Evolutionary conservation across 1,140 invertebrate genomes (phyloP).

Genomic region (Habropoda laboriosa): DNA sequence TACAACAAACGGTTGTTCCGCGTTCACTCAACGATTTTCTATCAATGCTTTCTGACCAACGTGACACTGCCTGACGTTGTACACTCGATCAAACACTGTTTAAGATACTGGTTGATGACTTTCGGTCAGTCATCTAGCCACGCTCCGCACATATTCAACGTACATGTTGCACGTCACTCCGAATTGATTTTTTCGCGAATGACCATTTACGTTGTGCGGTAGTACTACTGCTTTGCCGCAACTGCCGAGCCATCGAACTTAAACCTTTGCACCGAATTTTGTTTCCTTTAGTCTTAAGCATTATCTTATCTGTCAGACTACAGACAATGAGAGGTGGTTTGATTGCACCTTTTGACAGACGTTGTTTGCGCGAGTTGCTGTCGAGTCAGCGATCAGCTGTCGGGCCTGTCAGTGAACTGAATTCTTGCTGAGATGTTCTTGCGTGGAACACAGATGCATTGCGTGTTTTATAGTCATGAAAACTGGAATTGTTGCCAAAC

Average conservation of each 20-base stretch:
- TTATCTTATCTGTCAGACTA: slow-evolving; percentile 24
- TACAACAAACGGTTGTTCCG: slow-evolving; percentile 72
- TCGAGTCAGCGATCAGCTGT: slow-evolving; percentile 52
- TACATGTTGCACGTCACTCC: slow-evolving; percentile 61
- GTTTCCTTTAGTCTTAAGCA: too few relatives aligned
- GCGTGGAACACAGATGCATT: neutral
- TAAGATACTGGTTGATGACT: neutral
- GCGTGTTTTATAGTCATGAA: neutral
- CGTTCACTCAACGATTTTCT: slow-evolving; percentile 9
- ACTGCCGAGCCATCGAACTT: neutral
- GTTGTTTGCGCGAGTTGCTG: slow-evolving; percentile 11
- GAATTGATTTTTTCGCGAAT: slow-evolving; percentile 70
- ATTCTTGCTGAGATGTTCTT: neutral
- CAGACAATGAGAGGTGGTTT: neutral
- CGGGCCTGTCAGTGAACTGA: slow-evolving; percentile 27
- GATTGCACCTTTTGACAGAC: slow-evolving; percentile 46
- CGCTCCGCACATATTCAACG: slow-evolving; percentile 5
- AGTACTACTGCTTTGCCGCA: slow-evolving; percentile 12
- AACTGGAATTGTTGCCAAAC: slow-evolving; percentile 7
- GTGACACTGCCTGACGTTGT: slow-evolving; percentile 10
- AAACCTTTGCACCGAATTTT: slow-evolving; percentile 32
- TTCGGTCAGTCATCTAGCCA: neutral
- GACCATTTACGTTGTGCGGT: slow-evolving; percentile 56
- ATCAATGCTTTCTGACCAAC: neutral
- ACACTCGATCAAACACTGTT: neutral